These are phyloP conservation scores for Drosophila ficusphila DNA, from an alignment of 1,140 invertebrate species.

Conservation along the genomic window DNA sequence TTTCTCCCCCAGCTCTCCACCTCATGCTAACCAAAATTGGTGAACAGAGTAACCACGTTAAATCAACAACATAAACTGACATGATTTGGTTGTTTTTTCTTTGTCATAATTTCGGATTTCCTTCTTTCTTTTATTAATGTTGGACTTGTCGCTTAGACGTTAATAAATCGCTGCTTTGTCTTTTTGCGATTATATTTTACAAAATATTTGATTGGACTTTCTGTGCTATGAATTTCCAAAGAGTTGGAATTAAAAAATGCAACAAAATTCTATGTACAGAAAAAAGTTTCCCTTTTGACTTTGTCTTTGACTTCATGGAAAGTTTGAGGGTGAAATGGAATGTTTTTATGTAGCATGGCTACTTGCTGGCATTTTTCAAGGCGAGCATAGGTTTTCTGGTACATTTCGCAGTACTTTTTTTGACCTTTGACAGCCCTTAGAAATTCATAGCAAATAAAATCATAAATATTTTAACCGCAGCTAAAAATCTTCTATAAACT, in stretches of 20 bases:
- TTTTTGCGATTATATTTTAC: slow-evolving; percentile 50
- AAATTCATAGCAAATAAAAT: slow-evolving; percentile 39
- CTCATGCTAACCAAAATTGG: neutral
- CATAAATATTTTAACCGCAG: slow-evolving; percentile 8
- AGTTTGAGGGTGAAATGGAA: slow-evolving; percentile 10
- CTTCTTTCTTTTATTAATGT: slow-evolving; percentile 37
- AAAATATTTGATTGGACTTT: slow-evolving; percentile 44
- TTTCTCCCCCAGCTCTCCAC: neutral
- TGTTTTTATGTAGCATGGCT: slow-evolving; percentile 24
- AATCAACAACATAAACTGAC: slow-evolving; percentile 30
- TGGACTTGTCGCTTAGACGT: slow-evolving; percentile 31
- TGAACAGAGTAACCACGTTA: slow-evolving; percentile 51
- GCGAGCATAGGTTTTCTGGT: neutral
- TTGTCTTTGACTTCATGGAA: slow-evolving; percentile 12
- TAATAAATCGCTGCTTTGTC: slow-evolving; percentile 46
- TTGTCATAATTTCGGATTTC: slow-evolving; percentile 34
- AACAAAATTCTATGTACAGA: slow-evolving; percentile 5
- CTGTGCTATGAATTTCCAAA: slow-evolving; percentile 30
- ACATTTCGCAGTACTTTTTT: slow-evolving; percentile 1
- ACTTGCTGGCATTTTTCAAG: neutral
- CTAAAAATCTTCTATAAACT: slow-evolving; percentile 46
- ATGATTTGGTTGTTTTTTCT: slow-evolving; percentile 28
- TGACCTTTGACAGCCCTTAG: neutral
- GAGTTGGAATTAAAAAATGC: neutral
- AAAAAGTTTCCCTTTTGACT: neutral